Evolutionary conservation across 2,113 vertebrate genomes (phyloP), one percentile per base, ranked within the genome.

Genomic region (Callipepla californica): DNA sequence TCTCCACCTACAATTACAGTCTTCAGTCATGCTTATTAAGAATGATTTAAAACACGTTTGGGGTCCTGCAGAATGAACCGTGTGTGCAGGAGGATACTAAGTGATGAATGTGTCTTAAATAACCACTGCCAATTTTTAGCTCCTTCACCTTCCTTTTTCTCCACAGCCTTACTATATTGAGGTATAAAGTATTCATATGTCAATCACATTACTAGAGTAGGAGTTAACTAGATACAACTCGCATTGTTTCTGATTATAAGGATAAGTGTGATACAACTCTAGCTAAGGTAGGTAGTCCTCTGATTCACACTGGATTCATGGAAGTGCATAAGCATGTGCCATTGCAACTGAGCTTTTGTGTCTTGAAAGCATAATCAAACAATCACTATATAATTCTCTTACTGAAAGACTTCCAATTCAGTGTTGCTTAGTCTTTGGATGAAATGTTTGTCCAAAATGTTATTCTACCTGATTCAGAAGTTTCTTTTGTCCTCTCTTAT

Each of bases 51-150:
- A 94, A 65, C 32, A 44, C 34, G 13, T 80, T 79, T 14, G 42
- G 38, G 85, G 25, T 80, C 13, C 79, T 74, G 57, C 17, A 86
- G 67, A 32, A 82, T 70, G 72, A 42, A 11, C 42, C 34, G 11
- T 57, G 55, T 91, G 75, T 1, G 2, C 36, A 91, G 42, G 9
- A 96, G 28, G 59, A 51, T 82, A 57, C 63, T 95, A 93, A 95
- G 70, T 79, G 26, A 95, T 94, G 88, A 65, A 50, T 79, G 17
- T 88, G 13, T 84, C 74, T 90, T 95, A 72, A 92, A 30, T 80
- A 91, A 95, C 89, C 89, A 85, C 20, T 94, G 72, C 7, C 42
- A 87, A 9, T 12, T 91, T 96, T 95, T 96, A 91, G n/a, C 63
- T 94, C 42, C 68, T 84, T 90, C 62, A 63, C 61, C 63, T 94